A percentile compares a stretch with the other conserved stretches of the same genome.
Evolutionary conservation across 2,888 invertebrate species (phyloP).

Genomic region (Drosophila tanythrix): DNA sequence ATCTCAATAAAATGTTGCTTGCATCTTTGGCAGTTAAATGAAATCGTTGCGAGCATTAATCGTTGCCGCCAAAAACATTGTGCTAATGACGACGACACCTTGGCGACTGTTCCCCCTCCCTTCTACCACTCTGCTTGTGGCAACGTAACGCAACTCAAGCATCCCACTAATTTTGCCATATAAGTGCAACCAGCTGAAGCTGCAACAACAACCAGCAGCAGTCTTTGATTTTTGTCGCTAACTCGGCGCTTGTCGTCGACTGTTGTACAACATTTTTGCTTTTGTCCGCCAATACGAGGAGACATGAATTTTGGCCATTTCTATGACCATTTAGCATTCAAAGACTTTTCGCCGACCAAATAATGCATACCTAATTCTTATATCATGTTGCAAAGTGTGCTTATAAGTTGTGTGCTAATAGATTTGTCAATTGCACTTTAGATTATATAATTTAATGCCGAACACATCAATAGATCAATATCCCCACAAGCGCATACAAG

Average conservation of each 20-base stretch:
- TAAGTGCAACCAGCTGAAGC: conserved; percentile 55
- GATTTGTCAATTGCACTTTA: not conserved
- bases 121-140: no score
- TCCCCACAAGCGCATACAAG: not conserved
- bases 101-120: conserved; percentile 4
- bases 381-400: not conserved
- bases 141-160: conserved; percentile 51
- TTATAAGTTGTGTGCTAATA: conserved; percentile 6
- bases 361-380: conserved; percentile 42
- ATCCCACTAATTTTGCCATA: conserved; percentile 79
- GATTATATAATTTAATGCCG: not conserved
- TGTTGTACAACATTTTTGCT: conserved; percentile 76
- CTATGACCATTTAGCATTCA: conserved; percentile 54
- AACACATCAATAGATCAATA: not conserved
- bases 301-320: conserved; percentile 46
- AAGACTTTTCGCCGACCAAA: conserved; percentile 60
- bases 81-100: conserved; percentile 77
- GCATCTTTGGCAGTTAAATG: conserved; percentile 42
- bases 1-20: conserved; percentile 16
- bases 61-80: conserved; percentile 48
- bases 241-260: conserved; percentile 72
- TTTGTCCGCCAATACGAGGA: conserved; percentile 17
- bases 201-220: conserved; percentile 26
- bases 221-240: conserved; percentile 59
- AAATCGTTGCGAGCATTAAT: conserved; percentile 41